Conservation (phyloP, 2,113 vertebrate species). For the Menura novaehollandiae region DNA sequence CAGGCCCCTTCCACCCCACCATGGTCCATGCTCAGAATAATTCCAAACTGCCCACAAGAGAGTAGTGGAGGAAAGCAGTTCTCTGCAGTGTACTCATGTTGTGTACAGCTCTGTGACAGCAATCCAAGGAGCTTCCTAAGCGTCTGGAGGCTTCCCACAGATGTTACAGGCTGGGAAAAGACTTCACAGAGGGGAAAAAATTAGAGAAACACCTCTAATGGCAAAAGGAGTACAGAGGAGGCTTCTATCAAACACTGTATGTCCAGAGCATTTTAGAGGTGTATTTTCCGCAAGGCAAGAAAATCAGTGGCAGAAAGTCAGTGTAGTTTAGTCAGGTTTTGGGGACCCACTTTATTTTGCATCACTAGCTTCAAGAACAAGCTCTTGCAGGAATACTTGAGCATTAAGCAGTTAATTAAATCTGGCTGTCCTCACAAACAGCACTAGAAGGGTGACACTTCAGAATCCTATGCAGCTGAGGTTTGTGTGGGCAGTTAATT, state of each 20-base stretch:
- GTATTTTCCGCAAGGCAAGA: not conserved
- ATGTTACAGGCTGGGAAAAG: not conserved
- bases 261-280: not conserved
- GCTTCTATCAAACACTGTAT: not conserved
- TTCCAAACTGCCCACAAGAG: not conserved
- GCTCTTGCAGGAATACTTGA: not conserved
- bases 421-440: not conserved
- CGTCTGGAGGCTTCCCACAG: not conserved
- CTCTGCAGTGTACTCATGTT: fast-evolving
- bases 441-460: not conserved
- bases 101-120: not conserved
- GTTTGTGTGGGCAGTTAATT: constrained; percentile 9
- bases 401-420: not conserved
- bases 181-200: not conserved
- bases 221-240: not conserved
- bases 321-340: not conserved
- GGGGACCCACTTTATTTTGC: not conserved
- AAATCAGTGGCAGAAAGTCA: not conserved
- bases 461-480: not conserved
- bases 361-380: no score
- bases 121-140: not conserved
- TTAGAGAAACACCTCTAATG: not conserved
- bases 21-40: not conserved
- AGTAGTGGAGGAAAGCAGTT: not conserved
- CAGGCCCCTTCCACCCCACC: not conserved